Base-by-base conservation (phyloP, 1,140 invertebrate species). In the Bombus waltoni region DNA sequence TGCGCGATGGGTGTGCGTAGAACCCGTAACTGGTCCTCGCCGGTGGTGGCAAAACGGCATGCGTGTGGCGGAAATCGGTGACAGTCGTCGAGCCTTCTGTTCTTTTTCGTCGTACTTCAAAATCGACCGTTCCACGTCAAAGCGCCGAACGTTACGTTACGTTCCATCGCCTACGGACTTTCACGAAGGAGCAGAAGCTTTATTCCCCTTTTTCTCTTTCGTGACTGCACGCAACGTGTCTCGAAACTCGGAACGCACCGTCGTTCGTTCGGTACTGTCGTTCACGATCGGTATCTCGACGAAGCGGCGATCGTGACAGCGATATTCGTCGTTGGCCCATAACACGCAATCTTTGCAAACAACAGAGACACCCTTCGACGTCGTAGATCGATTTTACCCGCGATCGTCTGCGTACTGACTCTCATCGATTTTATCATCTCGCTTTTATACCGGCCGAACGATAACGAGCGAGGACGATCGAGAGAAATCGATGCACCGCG, bases 331-430 rank as follows among this genome's bases (percentile, higher is more conserved):
- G 66, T 38, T 35, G 66, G 32, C n/a, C n/a, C 65, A 35, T 15
- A 32, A 89, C 86, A 86, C 87, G 77, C 73, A 87, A 53, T 87
- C 86, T 57, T 89, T 68, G 47, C 89, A 89, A 53, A 80, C 68
- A 79, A 72, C 66, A 79, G 40, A 44, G 10, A 66, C 38, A 42
- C 47, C 44, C 22, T n/a, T 53, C 77, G 1, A 72, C 40, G 42
- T 5, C 18, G 28, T 25, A 32, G 25, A 76, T 68, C 81, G 59
- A 68, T 75, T 38, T 11, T 13, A n/a, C 6, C 11, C n/a, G 35
- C 57, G 57, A 25, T 44, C 15, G 38, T 42, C 59, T 6, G 42
- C 15, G 3, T n/a, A 1, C 25, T 5, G 32, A 1, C 25, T 13
- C 22, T 40, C 8, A 1, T 28, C 6, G 3, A 25, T 11, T 40